Conservation (phyloP, 2,113 vertebrate species). For the Pteropus alecto region DNA sequence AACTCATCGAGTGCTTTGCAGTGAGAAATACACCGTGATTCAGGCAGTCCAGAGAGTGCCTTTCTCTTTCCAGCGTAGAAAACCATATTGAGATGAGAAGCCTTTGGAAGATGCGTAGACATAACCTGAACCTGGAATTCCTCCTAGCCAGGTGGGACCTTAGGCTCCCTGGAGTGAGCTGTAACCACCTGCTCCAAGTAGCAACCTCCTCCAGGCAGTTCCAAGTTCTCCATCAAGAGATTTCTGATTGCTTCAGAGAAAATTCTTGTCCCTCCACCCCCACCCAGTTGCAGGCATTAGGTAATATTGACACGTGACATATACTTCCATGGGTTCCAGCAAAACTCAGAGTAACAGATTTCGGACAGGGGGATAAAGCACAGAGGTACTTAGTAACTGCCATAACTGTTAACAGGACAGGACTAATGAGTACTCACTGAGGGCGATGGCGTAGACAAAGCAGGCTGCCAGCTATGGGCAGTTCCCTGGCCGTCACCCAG, state of each 20-base stretch:
- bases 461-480: not conserved
- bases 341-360: not conserved
- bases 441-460: not conserved
- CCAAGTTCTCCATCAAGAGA: not conserved
- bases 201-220: not conserved
- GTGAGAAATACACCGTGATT: not conserved
- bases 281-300: not conserved
- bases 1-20: not conserved
- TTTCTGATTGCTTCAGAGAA: not conserved
- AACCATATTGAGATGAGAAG: accelerated
- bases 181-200: not conserved
- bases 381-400: not conserved
- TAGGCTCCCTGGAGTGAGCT: not conserved
- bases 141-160: not conserved
- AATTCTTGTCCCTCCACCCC: not conserved
- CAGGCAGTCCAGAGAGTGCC: not conserved
- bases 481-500: not conserved
- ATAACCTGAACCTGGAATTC: not conserved
- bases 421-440: not conserved
- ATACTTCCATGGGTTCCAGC: not conserved
- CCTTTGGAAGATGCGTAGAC: not conserved
- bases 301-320: not conserved
- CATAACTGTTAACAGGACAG: not conserved
- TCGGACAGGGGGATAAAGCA: not conserved
- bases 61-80: not conserved